phyloP scores from a whole-genome alignment of 1,140 invertebrate species.

The Adelges cooleyi region DNA sequence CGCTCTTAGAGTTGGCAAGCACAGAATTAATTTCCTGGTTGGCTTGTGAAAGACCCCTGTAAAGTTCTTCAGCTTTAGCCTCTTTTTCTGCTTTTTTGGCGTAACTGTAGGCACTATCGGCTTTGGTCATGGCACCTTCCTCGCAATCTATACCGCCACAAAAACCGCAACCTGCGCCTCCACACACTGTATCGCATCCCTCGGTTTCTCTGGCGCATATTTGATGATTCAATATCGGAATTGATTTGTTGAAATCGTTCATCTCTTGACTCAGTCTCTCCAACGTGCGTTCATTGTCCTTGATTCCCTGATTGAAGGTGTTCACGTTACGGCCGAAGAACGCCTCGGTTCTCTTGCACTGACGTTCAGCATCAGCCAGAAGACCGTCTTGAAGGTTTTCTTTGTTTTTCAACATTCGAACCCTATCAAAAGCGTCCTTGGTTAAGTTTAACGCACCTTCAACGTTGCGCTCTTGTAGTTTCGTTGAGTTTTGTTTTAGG shows the following conservation, averaged over 20 bases:
- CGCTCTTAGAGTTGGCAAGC: conserved; percentile 46
- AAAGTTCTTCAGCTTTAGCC: conserved; percentile 55
- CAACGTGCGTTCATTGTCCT: conserved; percentile 56
- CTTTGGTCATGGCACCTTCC: conserved; percentile 73
- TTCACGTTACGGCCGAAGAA: conserved; percentile 57
- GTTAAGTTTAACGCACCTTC: conserved; percentile 87
- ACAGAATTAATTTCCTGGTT: conserved; percentile 46
- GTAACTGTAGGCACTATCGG: conserved; percentile 69
- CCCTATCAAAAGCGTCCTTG: conserved; percentile 59
- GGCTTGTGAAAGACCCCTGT: conserved; percentile 48
- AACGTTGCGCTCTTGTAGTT: conserved; percentile 86
- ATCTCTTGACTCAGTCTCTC: conserved; percentile 53
- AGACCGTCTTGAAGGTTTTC: conserved; percentile 42
- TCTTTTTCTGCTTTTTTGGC: conserved; percentile 81
- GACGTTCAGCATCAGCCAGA: conserved; percentile 63
- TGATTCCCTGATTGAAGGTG: conserved; percentile 56
- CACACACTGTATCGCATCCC: conserved; percentile 80
- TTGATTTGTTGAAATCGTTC: conserved; percentile 50
- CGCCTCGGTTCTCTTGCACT: conserved; percentile 69
- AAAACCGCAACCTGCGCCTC: conserved; percentile 81
- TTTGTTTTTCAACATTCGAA: conserved; percentile 52
- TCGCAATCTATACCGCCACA: conserved; percentile 87
- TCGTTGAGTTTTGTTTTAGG: conserved; percentile 74
- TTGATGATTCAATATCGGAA: conserved; percentile 72
- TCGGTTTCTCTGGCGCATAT: conserved; percentile 80